Evolutionary conservation across 2,797 vertebrate genomes (phyloP).

Genomic region (Eulemur coronatus): DNA sequence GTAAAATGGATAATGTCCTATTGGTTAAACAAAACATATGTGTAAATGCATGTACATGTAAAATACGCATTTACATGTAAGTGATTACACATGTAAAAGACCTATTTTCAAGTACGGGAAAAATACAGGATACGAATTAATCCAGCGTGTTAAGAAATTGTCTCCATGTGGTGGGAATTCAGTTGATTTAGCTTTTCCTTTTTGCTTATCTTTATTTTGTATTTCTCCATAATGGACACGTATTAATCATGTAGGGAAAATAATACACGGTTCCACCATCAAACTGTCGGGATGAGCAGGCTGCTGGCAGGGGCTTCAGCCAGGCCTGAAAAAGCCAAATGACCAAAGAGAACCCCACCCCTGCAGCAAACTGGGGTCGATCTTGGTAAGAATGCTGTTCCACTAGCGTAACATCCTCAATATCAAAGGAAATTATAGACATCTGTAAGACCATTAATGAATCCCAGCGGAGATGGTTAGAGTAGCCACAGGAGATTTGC

Average conservation of each 20-base stretch:
- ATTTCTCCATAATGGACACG: neutral
- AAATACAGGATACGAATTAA: neutral
- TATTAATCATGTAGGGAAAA: neutral
- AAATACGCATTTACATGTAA: neutral
- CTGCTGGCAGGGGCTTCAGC: neutral
- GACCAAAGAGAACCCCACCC: neutral
- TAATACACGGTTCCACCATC: accelerated
- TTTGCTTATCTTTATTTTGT: neutral
- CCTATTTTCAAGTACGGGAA: neutral
- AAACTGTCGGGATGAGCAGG: neutral
- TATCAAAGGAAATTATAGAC: neutral
- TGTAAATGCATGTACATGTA: neutral
- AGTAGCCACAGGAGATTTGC: neutral
- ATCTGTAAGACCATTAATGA: neutral
- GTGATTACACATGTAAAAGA: neutral
- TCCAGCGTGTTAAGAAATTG: neutral
- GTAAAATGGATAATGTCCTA: neutral
- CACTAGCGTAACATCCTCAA: too few species aligned
- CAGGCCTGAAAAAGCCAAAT: neutral
- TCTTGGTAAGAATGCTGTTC: neutral
- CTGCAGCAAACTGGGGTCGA: neutral
- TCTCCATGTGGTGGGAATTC: neutral
- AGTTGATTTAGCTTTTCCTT: neutral
- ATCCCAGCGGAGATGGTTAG: neutral
- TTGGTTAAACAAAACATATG: neutral